phyloP scores from a whole-genome alignment of 1,140 invertebrate species.

The Charaxes varanes region DNA sequence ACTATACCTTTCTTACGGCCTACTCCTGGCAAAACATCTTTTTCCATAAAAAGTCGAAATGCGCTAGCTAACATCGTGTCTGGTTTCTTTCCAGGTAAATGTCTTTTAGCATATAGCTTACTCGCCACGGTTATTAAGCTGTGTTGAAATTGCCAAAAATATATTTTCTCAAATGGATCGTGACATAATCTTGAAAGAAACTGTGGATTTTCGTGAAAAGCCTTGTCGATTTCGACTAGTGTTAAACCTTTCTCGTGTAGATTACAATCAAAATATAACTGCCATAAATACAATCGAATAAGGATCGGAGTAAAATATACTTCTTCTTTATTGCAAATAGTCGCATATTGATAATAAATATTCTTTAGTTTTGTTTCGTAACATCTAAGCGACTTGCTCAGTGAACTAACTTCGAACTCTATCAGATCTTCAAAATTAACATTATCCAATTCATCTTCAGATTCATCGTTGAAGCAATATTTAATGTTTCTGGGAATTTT shows the following conservation, averaged over 20 bases:
- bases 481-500: slow-evolving; percentile 15
- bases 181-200: slow-evolving; percentile 60
- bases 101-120: slow-evolving; percentile 56
- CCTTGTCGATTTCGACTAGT: slow-evolving; percentile 67
- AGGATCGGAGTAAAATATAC: slow-evolving; percentile 59
- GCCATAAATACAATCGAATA: slow-evolving; percentile 75
- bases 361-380: slow-evolving; percentile 63
- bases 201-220: slow-evolving; percentile 56
- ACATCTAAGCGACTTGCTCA: slow-evolving; percentile 55
- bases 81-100: slow-evolving; percentile 42
- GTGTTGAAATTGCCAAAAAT: slow-evolving; percentile 77
- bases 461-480: slow-evolving; percentile 22
- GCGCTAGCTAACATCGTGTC: slow-evolving; percentile 63
- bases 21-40: slow-evolving; percentile 56
- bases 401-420: slow-evolving; percentile 54
- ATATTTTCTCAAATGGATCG: slow-evolving; percentile 75
- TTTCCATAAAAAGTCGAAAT: slow-evolving; percentile 69
- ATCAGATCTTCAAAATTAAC: slow-evolving; percentile 38
- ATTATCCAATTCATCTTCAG: slow-evolving; percentile 8
- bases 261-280: slow-evolving; percentile 74
- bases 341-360: slow-evolving; percentile 71
- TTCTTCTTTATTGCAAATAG: slow-evolving; percentile 53
- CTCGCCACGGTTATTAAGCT: slow-evolving; percentile 70
- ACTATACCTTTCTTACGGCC: slow-evolving; percentile 57
- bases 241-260: slow-evolving; percentile 64